Percentiles rank a stretch among this genome's conserved stretches.
phyloP scores from a whole-genome alignment of 1,140 invertebrate genomes.

The Phortica variegata region DNA sequence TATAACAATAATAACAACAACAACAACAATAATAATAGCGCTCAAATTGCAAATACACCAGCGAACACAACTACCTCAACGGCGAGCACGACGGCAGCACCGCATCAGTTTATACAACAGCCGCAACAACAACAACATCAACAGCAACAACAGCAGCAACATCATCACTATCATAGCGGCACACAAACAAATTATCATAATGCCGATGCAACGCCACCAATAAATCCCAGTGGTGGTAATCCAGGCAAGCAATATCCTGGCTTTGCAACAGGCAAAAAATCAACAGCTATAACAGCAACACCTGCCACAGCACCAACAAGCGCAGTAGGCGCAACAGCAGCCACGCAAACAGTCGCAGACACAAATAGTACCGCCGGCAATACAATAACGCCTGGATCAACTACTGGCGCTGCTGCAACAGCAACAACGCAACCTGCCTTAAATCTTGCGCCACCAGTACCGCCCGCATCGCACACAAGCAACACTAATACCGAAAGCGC shows the following conservation, averaged over 20 bases:
- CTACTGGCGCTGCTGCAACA: slow-evolving; percentile 9
- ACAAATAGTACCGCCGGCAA: too few species aligned
- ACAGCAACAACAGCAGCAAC: slow-evolving; percentile 10
- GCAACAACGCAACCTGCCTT: slow-evolving; percentile 27
- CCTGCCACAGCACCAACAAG: slow-evolving; percentile 19
- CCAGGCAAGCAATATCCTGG: slow-evolving; percentile 1
- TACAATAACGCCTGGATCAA: slow-evolving; percentile 18
- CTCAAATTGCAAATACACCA: slow-evolving; percentile 11
- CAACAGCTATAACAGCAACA: slow-evolving; percentile 12
- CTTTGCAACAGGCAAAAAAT: slow-evolving; percentile 1
- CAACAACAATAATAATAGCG: background rate
- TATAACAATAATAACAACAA: slow-evolving; percentile 12
- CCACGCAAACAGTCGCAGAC: slow-evolving; percentile 9
- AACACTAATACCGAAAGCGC: slow-evolving; percentile 28
- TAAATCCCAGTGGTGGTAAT: slow-evolving; percentile 14
- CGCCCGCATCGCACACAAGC: slow-evolving; percentile 30
- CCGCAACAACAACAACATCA: slow-evolving; percentile 2
- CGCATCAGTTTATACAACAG: slow-evolving; percentile 45
- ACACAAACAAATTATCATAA: too few species aligned
- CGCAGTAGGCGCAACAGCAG: slow-evolving; percentile 7
- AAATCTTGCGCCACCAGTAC: slow-evolving; percentile 35
- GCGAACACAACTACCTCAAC: slow-evolving; percentile 46
- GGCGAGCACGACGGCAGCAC: slow-evolving; percentile 45
- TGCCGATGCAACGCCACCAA: slow-evolving; percentile 26
- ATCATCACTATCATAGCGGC: too few species aligned